Evolutionary conservation across 2,797 vertebrate species (phyloP).

Genomic region (Eospalax fontanierii): DNA sequence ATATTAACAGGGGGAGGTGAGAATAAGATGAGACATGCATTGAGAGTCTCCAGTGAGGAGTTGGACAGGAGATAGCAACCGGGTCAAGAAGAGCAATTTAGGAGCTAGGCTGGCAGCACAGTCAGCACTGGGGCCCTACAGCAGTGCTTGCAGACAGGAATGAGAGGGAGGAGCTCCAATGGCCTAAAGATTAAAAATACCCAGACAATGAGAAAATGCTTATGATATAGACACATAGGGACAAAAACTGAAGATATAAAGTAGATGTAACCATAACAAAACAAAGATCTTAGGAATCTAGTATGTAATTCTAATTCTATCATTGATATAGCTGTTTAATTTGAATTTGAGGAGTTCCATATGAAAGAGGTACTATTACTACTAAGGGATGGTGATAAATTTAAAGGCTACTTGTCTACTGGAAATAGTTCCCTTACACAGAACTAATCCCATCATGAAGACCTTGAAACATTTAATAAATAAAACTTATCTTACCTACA

Average conservation of each 20-base stretch:
- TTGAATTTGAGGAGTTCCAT: slow-evolving; percentile 21
- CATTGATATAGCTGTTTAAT: slow-evolving; percentile 29
- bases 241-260: slow-evolving; percentile 23
- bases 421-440: slow-evolving; percentile 3
- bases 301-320: neutral
- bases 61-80: rapidly evolving
- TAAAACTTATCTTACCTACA: slow-evolving; percentile 43
- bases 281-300: neutral
- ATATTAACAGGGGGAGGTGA: neutral
- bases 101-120: neutral
- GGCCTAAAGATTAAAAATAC: slow-evolving; percentile 16
- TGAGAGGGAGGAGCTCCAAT: neutral
- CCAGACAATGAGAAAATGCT: neutral
- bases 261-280: slow-evolving; percentile 36
- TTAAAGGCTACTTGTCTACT: neutral
- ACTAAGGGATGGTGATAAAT: neutral
- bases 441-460: neutral
- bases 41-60: neutral
- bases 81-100: neutral
- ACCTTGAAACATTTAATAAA: slow-evolving; percentile 27
- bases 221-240: neutral
- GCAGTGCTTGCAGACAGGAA: neutral
- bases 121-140: neutral
- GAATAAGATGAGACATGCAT: neutral
- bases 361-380: neutral